A percentile compares a stretch with the other conserved stretches of the same genome.
Evolutionary conservation across 2,797 vertebrate species (phyloP).

Genomic region (Cottoperca gobio): DNA sequence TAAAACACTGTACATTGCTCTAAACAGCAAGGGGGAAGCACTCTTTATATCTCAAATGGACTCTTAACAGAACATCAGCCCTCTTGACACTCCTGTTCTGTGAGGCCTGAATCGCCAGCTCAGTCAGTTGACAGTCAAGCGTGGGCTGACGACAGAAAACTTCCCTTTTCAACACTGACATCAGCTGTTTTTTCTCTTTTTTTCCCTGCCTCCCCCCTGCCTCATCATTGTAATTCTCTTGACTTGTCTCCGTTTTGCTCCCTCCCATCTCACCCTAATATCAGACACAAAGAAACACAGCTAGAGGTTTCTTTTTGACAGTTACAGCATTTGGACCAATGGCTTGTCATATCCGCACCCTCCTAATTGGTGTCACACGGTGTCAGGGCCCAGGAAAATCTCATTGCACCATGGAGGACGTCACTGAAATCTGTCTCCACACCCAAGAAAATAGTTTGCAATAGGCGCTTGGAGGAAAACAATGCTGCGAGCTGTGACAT

Average conservation of each 20-base stretch:
- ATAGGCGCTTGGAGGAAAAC: slow-evolving; percentile 16
- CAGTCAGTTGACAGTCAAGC: slow-evolving; percentile 62
- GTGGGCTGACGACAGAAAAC: slow-evolving; percentile 52
- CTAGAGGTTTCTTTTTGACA: slow-evolving; percentile 48
- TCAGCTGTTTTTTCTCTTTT: slow-evolving; percentile 35
- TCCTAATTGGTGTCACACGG: slow-evolving; percentile 68
- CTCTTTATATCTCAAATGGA: slow-evolving; percentile 12
- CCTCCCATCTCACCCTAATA: slow-evolving; percentile 30
- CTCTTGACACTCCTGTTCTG: slow-evolving; percentile 52
- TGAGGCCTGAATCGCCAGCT: slow-evolving; percentile 49
- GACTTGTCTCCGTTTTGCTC: slow-evolving; percentile 36
- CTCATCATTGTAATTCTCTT: slow-evolving; percentile 28
- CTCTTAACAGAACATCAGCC: slow-evolving; percentile 42
- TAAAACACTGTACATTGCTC: slow-evolving; percentile 24
- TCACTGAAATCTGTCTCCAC: slow-evolving; percentile 39
- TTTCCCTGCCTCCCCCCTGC: neutral
- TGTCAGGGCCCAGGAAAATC: slow-evolving; percentile 50
- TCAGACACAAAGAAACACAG: slow-evolving; percentile 46
- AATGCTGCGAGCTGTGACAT: neutral
- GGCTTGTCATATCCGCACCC: slow-evolving; percentile 59
- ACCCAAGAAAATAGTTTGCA: slow-evolving; percentile 9
- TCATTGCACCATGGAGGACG: slow-evolving; percentile 19
- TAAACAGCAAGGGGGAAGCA: slow-evolving; percentile 4
- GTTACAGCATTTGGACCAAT: slow-evolving; percentile 59
- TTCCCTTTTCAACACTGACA: slow-evolving; percentile 40